Evolutionary conservation across 2,113 vertebrate genomes (phyloP).

Genomic region (Trachemys scripta): DNA sequence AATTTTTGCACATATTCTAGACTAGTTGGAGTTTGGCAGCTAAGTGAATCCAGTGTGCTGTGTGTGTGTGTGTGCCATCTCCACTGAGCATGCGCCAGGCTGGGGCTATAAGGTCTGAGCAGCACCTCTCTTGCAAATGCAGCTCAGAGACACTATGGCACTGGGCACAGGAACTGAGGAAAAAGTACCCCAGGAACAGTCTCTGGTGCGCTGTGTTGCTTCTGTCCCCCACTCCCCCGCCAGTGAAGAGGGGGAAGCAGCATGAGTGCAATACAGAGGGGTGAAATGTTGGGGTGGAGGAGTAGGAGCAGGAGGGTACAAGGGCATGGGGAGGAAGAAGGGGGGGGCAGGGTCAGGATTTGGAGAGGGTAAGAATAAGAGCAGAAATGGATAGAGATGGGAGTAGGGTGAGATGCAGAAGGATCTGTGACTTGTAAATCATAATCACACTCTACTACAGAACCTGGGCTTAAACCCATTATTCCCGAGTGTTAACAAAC

Average conservation of each 20-base stretch:
- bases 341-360: background rate
- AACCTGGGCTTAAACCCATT: background rate
- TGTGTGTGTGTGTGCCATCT: too few relatives aligned
- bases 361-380: background rate
- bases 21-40: background rate
- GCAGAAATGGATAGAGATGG: background rate
- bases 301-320: background rate
- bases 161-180: too few relatives aligned
- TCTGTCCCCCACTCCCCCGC: background rate
- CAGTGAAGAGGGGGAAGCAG: background rate
- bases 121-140: too few relatives aligned
- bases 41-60: background rate
- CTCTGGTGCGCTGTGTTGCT: background rate
- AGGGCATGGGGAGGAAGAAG: too few relatives aligned
- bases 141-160: too few relatives aligned
- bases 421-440: background rate
- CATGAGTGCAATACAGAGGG: background rate
- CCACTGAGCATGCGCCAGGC: too few relatives aligned
- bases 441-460: background rate
- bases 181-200: too few relatives aligned
- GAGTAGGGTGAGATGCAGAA: background rate
- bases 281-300: background rate
- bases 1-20: background rate
- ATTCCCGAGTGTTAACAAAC: background rate
- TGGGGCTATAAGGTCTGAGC: too few relatives aligned